Conservation (phyloP, 2,113 vertebrate species). For the Ceyx cyanopectus region DNA sequence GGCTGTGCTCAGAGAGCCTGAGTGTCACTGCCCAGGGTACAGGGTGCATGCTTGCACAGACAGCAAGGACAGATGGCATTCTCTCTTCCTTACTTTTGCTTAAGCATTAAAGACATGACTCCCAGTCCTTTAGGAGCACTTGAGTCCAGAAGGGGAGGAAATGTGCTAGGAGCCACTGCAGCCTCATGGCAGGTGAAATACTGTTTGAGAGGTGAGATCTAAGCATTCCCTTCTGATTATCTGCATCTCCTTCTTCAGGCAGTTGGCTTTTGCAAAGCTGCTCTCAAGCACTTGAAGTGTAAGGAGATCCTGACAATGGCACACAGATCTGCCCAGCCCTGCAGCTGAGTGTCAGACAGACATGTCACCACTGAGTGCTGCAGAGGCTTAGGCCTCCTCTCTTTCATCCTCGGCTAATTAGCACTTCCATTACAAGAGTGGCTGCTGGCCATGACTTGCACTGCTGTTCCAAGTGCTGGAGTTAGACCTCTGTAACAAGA, state of each 20-base stretch:
- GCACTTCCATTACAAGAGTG: not conserved
- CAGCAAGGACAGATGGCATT: not conserved
- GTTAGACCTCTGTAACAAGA: not conserved
- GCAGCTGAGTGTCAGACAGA: not conserved
- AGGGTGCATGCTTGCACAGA: not conserved
- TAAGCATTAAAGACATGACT: not conserved
- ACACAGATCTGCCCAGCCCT: not conserved
- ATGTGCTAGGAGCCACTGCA: not conserved
- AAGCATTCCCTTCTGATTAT: not conserved
- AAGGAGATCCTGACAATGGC: not conserved
- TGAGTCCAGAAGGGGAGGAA: not conserved
- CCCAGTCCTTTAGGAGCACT: not conserved
- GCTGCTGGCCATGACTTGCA: not conserved
- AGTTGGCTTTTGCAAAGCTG: not conserved
- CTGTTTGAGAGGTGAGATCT: not conserved
- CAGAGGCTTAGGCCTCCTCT: not conserved
- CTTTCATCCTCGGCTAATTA: constrained; percentile 6
- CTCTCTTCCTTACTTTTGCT: not conserved
- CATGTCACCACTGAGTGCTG: not conserved
- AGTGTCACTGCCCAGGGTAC: not conserved
- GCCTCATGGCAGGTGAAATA: not conserved
- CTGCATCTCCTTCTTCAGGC: not conserved
- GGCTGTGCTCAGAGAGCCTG: not conserved
- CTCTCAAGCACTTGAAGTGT: not conserved
- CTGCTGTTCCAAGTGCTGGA: not conserved